These are phyloP conservation scores for Sebastes miniatus DNA, from an alignment of 2,797 vertebrate genomes.

Conservation along the genomic window DNA sequence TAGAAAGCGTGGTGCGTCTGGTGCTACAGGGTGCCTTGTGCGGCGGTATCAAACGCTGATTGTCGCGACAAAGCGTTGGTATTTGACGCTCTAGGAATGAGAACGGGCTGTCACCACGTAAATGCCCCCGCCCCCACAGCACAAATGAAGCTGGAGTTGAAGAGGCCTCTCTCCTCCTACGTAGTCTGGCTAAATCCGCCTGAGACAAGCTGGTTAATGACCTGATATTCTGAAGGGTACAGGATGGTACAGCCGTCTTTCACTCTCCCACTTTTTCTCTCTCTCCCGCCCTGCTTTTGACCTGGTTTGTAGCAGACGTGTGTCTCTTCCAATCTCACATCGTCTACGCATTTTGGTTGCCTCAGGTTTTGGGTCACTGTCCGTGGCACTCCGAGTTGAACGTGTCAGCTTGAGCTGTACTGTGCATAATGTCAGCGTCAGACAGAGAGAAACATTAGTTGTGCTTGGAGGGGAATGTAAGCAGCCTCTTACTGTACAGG, in stretches of 20 bases:
- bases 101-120: too few relatives aligned
- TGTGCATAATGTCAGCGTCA: slow-evolving; percentile 20
- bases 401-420: slow-evolving; percentile 23
- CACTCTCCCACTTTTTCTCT: not conserved
- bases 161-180: slow-evolving; percentile 20
- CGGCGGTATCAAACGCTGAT: too few relatives aligned
- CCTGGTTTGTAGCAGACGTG: slow-evolving; percentile 7
- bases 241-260: slow-evolving; percentile 8
- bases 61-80: accelerated
- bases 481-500: not conserved
- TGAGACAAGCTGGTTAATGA: slow-evolving; percentile 32
- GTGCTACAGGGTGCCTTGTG: too few relatives aligned
- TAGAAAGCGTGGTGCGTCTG: too few relatives aligned
- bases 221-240: slow-evolving; percentile 26
- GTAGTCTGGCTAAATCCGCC: slow-evolving; percentile 6
- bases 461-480: slow-evolving; percentile 15
- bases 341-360: slow-evolving; percentile 23
- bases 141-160: not conserved
- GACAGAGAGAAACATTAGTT: slow-evolving; percentile 1
- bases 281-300: not conserved
- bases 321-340: slow-evolving; percentile 25
- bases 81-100: too few relatives aligned
- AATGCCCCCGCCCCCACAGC: not conserved
- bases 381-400: slow-evolving; percentile 25
- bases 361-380: slow-evolving; percentile 36